Base-by-base conservation (phyloP, 1,140 invertebrate species). In the Lepidostoma basale region DNA sequence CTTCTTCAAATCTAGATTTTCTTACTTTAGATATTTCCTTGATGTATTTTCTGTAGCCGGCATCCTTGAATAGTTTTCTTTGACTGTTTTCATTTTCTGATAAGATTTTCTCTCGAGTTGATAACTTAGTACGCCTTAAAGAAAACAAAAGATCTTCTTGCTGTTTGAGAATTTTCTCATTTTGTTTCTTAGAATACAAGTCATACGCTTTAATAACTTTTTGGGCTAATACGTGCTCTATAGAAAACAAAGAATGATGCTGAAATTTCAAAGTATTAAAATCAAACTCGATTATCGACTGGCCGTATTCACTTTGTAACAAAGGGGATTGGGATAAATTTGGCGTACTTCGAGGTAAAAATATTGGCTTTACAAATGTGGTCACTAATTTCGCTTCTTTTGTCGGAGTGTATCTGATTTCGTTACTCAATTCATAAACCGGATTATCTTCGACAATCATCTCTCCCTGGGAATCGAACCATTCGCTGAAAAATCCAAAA, bases 221-320 rank as follows among this genome's bases (percentile, higher is more conserved):
- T 64, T 62, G 62, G 14, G 66, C 52, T 30, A 73, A 59, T 10
- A 73, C 36, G 39, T 70, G 68, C 47, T 73, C 72, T 20, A 73
- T 25, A 30, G 72, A 73, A 45, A 70, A 73, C 18, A 73, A 56
- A 16, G 72, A 65, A 70, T 73, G 72, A 65, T 73, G 60, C 22
- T 45, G 28, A 36, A 73, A 69, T 39, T 64, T 58, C 9, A 73
- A 30, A 22, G 14, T 33, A 16, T 62, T 26, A 20, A 73, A 47
- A 56, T 52, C 14, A 16, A 68, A 52, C 26, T 62, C 58, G 22
- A 68, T 14, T 20, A 67, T n/a, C 6, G 14, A 45, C 14, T 60
- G 9, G 22, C 10, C 18, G 36, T 25, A 30, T 33, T 68, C 66
- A 39, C 59, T 67, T 9, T 12, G 8, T 28, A 2, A 28, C 6